Base-by-base conservation (phyloP, 2,113 vertebrate species). In the Spea multiplicata region DNA sequence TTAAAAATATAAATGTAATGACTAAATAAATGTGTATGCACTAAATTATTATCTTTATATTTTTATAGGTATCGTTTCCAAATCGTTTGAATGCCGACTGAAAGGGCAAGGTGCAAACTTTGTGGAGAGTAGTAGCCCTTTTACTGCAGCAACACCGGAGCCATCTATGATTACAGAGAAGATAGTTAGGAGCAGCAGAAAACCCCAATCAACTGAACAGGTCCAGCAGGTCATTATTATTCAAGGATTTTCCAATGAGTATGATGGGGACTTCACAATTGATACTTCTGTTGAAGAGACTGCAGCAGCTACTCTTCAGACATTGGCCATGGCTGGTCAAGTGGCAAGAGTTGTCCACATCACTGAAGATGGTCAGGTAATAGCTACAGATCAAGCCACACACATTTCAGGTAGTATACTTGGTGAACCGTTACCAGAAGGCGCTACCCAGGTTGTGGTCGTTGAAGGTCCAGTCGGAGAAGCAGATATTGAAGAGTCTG, bases 151-250 rank as follows among this genome's bases (percentile, higher is more conserved):
- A 5, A 83, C 93, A 45, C 87, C 83, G 0, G 93, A 92, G 14
- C 86, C 83, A 57, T 84, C 89, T 6, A 88, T 90, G 0, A 81
- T 83, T 10, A 87, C 84, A 59, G 90, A 91, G 50, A 87, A 85
- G 65, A 44, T 74, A 7, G 84, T 82, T 1, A 75, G 84, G 5
- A 55, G 81, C 75, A 55, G 82, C 66, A 81, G 46, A 83, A 86
- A 66, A 77, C 50, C 50, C 1, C 85, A 55, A n/a, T 69, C 87
- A 0, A 82, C 90, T 0, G 94, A 96, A 74, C 84, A 92, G 0
- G 86, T 98, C 16, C 96, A 98, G 88, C 96, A 99, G 83, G 93
- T 99, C 82, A 98, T 99, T 86, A 98, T 99, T 81, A 98, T 99
- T 83, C 97, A 99, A 85, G 96, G 95, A 59, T 94, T 76, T 62